A percentile compares a stretch with the other conserved stretches of the same genome.
Conservation (phyloP, 2,113 vertebrate genomes). For the Empidonax alnorum region DNA sequence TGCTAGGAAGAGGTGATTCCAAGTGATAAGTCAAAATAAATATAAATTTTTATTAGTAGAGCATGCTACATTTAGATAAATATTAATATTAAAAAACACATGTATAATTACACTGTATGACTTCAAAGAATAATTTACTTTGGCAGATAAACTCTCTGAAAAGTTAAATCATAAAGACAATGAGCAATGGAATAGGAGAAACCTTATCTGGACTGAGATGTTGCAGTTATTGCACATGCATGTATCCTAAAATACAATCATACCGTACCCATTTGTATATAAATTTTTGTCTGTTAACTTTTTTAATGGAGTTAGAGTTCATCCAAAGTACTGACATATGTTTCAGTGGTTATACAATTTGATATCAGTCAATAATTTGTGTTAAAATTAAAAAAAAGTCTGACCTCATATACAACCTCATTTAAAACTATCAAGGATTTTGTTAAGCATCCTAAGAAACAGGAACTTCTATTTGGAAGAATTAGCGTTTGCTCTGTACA, state of each 20-base stretch:
- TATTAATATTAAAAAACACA: background rate
- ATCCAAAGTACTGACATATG: background rate
- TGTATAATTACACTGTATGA: background rate
- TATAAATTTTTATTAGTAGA: background rate
- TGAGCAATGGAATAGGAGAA: background rate
- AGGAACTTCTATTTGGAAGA: background rate
- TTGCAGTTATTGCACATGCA: background rate
- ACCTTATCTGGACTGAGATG: background rate
- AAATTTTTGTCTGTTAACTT: background rate
- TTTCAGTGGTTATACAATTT: background rate
- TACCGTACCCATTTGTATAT: background rate
- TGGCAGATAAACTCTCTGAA: background rate
- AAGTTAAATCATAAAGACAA: background rate
- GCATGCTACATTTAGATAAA: background rate
- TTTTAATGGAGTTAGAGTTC: background rate
- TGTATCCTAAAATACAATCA: background rate
- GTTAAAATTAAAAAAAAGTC: background rate
- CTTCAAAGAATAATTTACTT: background rate
- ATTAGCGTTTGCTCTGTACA: background rate
- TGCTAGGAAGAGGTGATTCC: background rate
- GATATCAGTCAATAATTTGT: background rate
- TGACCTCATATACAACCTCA: background rate
- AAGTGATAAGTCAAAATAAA: background rate
- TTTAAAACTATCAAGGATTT: background rate
- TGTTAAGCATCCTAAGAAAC: background rate